phyloP scores from a whole-genome alignment of 2,797 vertebrate genomes.

The Tragopan temminckii region DNA sequence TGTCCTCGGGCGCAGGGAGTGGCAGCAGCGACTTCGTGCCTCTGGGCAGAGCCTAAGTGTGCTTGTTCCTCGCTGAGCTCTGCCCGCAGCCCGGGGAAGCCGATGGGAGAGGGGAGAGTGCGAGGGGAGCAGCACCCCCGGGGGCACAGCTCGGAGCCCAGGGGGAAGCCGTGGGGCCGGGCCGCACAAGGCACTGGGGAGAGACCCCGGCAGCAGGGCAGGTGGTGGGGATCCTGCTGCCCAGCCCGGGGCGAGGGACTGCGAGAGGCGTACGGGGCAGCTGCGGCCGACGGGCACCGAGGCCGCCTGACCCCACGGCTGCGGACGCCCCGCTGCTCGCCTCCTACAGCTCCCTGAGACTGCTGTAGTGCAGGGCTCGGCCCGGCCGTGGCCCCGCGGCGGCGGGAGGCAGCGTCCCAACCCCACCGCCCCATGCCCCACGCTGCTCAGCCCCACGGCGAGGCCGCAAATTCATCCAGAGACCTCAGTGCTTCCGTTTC shows the following conservation, averaged over 20 bases:
- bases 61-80: background rate
- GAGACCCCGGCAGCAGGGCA: background rate
- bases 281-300: background rate
- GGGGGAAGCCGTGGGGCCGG: background rate
- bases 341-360: too few relatives aligned
- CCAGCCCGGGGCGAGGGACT: background rate
- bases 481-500: constrained; percentile 69
- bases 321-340: too few relatives aligned
- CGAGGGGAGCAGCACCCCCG: too few relatives aligned
- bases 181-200: background rate
- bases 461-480: constrained; percentile 15
- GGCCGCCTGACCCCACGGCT: background rate
- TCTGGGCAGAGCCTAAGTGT: constrained; percentile 34
- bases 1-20: background rate
- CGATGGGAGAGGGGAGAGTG: background rate
- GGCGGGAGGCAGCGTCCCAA: background rate
- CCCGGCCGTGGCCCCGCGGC: accelerated
- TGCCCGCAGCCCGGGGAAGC: background rate
- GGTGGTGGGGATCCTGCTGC: background rate
- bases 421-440: background rate
- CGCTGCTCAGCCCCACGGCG: background rate
- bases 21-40: background rate
- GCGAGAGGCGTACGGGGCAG: background rate
- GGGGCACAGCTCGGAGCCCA: background rate
- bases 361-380: background rate